A percentile compares a stretch with the other conserved stretches of the same genome.
phyloP scores from a whole-genome alignment of 2,888 invertebrate genomes.

The Aporophyla lueneburgensis region DNA sequence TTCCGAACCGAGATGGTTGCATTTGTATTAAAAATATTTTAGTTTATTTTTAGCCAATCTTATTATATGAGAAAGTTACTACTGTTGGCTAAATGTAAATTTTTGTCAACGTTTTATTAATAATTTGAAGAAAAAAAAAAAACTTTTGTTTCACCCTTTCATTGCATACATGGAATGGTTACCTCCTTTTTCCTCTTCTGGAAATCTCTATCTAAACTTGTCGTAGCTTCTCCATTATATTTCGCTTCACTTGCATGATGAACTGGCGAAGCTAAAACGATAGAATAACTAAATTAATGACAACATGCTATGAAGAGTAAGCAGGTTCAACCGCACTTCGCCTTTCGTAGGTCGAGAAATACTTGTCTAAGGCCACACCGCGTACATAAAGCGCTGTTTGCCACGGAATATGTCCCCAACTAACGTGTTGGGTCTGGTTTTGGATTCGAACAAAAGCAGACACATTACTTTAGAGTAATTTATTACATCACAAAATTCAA shows the following conservation, averaged over 20 bases:
- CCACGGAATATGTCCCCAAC: background rate
- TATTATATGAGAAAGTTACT: no score
- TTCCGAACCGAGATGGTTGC: no score
- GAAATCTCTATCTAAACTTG: constrained; percentile 95
- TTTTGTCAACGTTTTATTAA: no score
- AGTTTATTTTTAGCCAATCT: no score
- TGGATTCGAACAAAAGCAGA: no score
- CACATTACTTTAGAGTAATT: no score
- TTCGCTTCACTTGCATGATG: constrained; percentile 83
- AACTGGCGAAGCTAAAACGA: constrained; percentile 84
- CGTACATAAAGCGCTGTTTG: background rate
- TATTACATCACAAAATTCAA: no score
- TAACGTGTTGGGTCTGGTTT: no score
- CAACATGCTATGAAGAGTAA: background rate
- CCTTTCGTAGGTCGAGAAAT: background rate
- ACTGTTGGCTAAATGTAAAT: no score
- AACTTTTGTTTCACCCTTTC: no score
- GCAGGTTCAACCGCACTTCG: background rate
- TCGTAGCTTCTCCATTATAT: constrained; percentile 91
- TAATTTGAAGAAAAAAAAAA: no score
- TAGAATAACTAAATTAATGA: constrained; percentile 1
- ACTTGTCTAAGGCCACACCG: background rate
- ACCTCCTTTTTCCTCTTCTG: constrained; percentile 95
- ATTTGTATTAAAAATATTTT: no score
- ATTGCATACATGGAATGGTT: background rate